phyloP scores from a whole-genome alignment of 2,888 invertebrate genomes.

The Cryptophagus acutangulus region DNA sequence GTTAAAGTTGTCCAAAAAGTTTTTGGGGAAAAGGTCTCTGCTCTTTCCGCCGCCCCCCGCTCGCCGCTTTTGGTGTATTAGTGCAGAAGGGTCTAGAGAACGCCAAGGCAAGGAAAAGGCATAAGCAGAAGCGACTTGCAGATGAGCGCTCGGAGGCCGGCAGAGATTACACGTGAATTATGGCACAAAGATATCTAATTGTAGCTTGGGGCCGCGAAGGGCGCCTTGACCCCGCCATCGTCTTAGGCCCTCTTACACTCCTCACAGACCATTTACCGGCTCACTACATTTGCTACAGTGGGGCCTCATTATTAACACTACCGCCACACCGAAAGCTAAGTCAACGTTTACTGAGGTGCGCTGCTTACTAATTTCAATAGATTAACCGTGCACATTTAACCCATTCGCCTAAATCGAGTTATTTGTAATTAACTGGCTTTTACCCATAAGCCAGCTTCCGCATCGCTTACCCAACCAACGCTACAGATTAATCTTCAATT shows the following conservation, averaged over 20 bases:
- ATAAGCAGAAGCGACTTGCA: conserved; percentile 35
- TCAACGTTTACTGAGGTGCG: conserved; percentile 48
- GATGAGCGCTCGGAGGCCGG: conserved; percentile 48
- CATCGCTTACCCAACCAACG: conserved; percentile 22
- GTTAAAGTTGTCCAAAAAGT: conserved; percentile 3
- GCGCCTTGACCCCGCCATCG: conserved; percentile 43
- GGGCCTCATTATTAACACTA: conserved; percentile 45
- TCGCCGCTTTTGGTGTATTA: neutral
- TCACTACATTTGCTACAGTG: conserved; percentile 46
- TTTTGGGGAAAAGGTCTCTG: neutral
- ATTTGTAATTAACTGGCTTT: conserved; percentile 50
- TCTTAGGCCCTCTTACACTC: conserved; percentile 22
- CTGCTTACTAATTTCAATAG: conserved; percentile 51
- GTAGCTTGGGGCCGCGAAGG: conserved; percentile 40
- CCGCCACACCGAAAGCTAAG: conserved; percentile 43
- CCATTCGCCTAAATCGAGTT: conserved; percentile 50
- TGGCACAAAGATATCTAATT: conserved; percentile 54
- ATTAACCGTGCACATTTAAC: conserved; percentile 49
- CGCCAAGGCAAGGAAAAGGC: conserved; percentile 15
- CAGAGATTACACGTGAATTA: conserved; percentile 60
- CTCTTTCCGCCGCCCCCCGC: neutral
- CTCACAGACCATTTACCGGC: conserved; percentile 48
- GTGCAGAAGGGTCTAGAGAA: conserved; percentile 1
- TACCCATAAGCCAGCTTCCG: conserved; percentile 29
- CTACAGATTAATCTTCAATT: conserved; percentile 35